Evolutionary conservation across 2,113 vertebrate species (phyloP), one percentile per base, ranked within the genome.

Genomic region (Puntigrus tetrazona): DNA sequence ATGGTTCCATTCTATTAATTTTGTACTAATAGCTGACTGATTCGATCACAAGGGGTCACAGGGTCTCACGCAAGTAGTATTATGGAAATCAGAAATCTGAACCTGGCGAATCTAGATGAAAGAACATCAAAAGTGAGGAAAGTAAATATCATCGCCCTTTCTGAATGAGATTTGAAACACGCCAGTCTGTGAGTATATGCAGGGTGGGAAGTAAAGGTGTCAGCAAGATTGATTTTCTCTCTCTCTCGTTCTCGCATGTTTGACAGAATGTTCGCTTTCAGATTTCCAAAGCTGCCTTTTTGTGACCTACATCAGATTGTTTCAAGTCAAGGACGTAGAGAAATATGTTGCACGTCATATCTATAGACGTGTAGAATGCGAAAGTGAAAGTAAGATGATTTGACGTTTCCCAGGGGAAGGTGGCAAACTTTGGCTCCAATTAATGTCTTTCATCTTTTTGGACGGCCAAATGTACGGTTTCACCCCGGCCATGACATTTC

Each of bases 301-400:
- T 61, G 55, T 25, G 36, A 61, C 76, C 55, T 61, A 59, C 13
- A 43, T 61, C 77, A 61, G 7, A 61, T 78, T 4, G 7, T 41
- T 78, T 78, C 55, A 38, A 78, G 52, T 59, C 76, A 38, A 78
- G 55, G 11, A 16, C 9, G 55, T 61, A n/a, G n/a, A n/a, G 55
- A 61, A 41, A 78, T 41, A 41, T 78, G 55, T 43, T 41, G 10
- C 76, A 61, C 4, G 13, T 78, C 55, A 43, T 43, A 61, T 29
- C 7, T 20, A n/a, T n/a, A n/a, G n/a, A n/a, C n/a, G n/a, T n/a
- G 31, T 3, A 36, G 69, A 83, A 84, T 85, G 72, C 57, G 72
- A 61, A n/a, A n/a, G 36, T 41, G 3, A 78, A 41, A 38, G 38
- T 88, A 82, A 88, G 77, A 74, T 85, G 61, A 86, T 85, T 77